Evolutionary conservation across 2,888 invertebrate species (phyloP).

Genomic region (Parasteatoda lunata): DNA sequence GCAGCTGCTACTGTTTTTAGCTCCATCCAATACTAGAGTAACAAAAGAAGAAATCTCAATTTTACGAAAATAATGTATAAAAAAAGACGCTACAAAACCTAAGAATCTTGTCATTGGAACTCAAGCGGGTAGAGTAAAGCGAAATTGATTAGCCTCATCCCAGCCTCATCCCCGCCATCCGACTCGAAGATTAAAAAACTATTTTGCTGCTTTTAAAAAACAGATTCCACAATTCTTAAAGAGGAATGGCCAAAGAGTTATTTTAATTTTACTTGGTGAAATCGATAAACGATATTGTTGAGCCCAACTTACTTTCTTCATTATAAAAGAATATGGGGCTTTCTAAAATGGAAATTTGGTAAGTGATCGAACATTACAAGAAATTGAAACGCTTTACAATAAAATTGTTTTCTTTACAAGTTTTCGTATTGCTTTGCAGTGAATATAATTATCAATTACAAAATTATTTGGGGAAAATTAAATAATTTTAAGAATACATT

Average conservation of each 20-base stretch:
- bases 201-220: slow-evolving; percentile 63
- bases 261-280: slow-evolving; percentile 55
- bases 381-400: background rate
- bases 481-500: background rate
- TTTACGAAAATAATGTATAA: slow-evolving; percentile 23
- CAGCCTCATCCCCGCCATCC: slow-evolving; percentile 31
- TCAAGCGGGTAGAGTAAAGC: slow-evolving; percentile 49
- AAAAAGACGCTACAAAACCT: slow-evolving; percentile 53
- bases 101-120: slow-evolving; percentile 58
- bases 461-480: too few relatives aligned
- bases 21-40: slow-evolving; percentile 56
- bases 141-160: slow-evolving; percentile 64
- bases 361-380: background rate
- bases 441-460: too few relatives aligned
- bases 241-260: slow-evolving; percentile 40
- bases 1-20: slow-evolving; percentile 67
- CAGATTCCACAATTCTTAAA: slow-evolving; percentile 55
- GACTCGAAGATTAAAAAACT: slow-evolving; percentile 59
- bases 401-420: too few relatives aligned
- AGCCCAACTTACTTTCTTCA: slow-evolving; percentile 41
- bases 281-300: slow-evolving; percentile 65
- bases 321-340: slow-evolving; percentile 50
- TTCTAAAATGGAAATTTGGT: slow-evolving; percentile 48
- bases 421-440: too few relatives aligned
- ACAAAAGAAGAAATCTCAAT: slow-evolving; percentile 38